Conservation (phyloP, 1,140 invertebrate species). For the Trichonephila clavipes region DNA sequence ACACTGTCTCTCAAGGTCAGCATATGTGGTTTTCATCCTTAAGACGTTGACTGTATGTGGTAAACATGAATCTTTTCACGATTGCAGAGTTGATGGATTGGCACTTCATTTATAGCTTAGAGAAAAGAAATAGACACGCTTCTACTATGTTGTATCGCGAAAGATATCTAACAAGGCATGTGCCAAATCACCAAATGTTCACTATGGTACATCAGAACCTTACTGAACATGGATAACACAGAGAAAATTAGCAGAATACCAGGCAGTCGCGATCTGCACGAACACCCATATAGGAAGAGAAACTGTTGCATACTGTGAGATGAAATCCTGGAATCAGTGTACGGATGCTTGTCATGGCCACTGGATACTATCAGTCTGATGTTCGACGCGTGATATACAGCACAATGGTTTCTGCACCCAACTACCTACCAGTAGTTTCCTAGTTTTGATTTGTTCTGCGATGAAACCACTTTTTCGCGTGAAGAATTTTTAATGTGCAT, state of each 20-base stretch:
- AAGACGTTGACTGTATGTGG: not conserved
- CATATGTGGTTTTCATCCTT: not conserved
- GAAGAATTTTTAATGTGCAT: not conserved
- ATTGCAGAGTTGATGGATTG: not conserved
- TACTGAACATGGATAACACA: not conserved
- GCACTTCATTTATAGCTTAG: not conserved
- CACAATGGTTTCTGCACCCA: not conserved
- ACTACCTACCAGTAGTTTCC: not conserved
- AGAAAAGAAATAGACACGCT: not conserved
- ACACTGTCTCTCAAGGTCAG: not conserved
- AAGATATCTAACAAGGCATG: not conserved
- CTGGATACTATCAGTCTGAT: not conserved
- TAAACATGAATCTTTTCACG: not conserved
- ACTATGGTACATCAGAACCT: not conserved
- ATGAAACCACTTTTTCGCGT: not conserved
- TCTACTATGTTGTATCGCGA: not conserved
- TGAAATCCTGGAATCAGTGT: not conserved
- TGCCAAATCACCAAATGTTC: not conserved
- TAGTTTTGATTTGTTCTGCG: not conserved
- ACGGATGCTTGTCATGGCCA: not conserved
- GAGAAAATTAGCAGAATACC: not conserved
- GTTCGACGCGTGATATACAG: not conserved
- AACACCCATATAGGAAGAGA: not conserved
- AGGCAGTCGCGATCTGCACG: not conserved
- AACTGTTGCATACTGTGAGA: not conserved